Percentiles rank a stretch among this genome's conserved stretches.
These are phyloP conservation scores for Lepidurus apus DNA, from an alignment of 1,140 invertebrate genomes.

Conservation along the genomic window DNA sequence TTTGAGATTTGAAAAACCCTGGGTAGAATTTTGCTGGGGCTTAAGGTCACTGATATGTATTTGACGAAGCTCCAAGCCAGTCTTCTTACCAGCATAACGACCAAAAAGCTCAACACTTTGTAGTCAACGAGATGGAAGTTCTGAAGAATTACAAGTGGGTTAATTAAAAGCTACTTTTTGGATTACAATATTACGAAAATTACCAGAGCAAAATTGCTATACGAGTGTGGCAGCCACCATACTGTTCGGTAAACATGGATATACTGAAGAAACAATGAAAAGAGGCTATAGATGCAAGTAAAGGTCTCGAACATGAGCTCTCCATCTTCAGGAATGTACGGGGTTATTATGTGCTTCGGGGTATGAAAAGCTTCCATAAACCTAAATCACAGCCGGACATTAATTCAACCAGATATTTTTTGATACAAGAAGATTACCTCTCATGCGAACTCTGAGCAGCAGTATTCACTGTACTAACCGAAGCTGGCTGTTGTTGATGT, in stretches of 20 bases:
- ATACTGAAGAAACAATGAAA: constrained; percentile 71
- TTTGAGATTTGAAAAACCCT: not conserved
- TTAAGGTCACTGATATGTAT: constrained; percentile 35
- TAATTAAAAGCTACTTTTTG: not conserved
- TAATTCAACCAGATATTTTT: not conserved
- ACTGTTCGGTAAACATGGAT: constrained; percentile 90
- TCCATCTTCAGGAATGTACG: constrained; percentile 72
- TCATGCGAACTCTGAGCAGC: constrained; percentile 1
- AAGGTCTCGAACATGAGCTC: constrained; percentile 78
- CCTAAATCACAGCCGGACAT: not conserved
- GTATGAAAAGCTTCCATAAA: constrained; percentile 33
- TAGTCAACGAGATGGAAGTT: constrained; percentile 92
- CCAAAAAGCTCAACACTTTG: constrained; percentile 74
- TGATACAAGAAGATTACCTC: not conserved
- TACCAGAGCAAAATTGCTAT: constrained; percentile 82
- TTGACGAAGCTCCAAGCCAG: constrained; percentile 64
- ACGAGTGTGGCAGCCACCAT: constrained; percentile 94
- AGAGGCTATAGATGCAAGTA: constrained; percentile 71
- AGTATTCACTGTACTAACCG: not conserved
- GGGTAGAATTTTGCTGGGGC: not conserved
- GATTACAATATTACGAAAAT: constrained; percentile 40
- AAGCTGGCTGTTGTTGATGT: not conserved
- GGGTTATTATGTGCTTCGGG: constrained; percentile 78
- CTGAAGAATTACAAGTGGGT: constrained; percentile 55
- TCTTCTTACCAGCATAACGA: constrained; percentile 68